Conservation (phyloP, 2,888 invertebrate genomes). For the Xestia c-nigrum region DNA sequence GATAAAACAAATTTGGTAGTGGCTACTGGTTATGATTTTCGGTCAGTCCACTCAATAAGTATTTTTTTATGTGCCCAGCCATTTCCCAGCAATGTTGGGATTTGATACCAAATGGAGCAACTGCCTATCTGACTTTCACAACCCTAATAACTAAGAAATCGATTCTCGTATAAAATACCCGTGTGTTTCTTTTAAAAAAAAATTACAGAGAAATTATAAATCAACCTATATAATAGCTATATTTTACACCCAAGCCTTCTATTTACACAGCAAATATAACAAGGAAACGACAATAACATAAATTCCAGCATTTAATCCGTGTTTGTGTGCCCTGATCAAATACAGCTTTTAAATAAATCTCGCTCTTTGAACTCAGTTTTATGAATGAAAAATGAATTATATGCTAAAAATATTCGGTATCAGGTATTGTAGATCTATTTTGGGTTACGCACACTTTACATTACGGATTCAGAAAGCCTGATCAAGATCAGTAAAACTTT, state of each 20-base stretch:
- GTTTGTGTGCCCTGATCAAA: constrained; percentile 27
- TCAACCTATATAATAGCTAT: not conserved
- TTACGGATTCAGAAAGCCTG: not conserved
- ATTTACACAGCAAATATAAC: constrained; percentile 33
- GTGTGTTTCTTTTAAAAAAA: not conserved
- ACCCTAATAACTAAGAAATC: not conserved
- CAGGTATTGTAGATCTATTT: not conserved
- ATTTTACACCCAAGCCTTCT: constrained; percentile 1
- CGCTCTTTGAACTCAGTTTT: not conserved
- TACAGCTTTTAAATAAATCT: constrained; percentile 39
- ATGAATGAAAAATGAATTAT: not conserved
- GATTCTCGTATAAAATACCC: not conserved
- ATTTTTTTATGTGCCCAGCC: not conserved
- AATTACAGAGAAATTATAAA: not conserved
- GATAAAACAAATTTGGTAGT: not conserved
- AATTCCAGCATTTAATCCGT: constrained; percentile 35
- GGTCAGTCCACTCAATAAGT: not conserved
- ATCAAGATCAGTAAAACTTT: not conserved
- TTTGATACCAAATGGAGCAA: not conserved
- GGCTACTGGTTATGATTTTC: not conserved
- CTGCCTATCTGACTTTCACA: not conserved
- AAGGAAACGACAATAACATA: constrained; percentile 37
- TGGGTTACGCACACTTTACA: not conserved
- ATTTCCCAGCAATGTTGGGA: not conserved
- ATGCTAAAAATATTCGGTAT: not conserved